These are phyloP conservation scores for Tethea ocularis DNA, from an alignment of 2,888 invertebrate species.

Conservation along the genomic window DNA sequence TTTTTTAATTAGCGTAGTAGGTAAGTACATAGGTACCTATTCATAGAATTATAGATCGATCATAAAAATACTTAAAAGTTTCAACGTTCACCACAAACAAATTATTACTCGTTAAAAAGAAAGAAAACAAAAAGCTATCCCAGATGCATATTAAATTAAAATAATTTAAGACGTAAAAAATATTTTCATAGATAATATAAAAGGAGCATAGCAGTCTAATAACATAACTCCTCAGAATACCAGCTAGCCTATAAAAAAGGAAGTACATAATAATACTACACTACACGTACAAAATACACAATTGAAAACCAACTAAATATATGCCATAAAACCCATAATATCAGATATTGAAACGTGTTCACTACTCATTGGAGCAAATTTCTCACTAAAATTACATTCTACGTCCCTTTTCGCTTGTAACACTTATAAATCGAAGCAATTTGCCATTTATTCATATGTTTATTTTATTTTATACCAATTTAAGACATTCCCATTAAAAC, in stretches of 20 bases:
- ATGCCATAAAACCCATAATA: not conserved
- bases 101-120: no score
- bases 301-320: not conserved
- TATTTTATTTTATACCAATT: slow-evolving; percentile 33
- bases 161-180: no score
- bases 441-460: slow-evolving; percentile 4
- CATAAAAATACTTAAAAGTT: no score
- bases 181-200: not conserved
- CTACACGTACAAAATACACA: not conserved
- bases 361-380: not conserved
- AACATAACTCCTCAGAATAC: not conserved
- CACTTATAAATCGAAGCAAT: slow-evolving; percentile 3
- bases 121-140: no score
- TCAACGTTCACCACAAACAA: no score
- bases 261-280: not conserved
- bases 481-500: slow-evolving; percentile 33
- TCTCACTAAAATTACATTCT: not conserved
- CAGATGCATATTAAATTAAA: no score
- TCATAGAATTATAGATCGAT: no score
- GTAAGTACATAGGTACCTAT: no score
- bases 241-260: not conserved
- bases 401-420: not conserved
- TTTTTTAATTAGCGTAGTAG: no score
- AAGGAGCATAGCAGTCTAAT: not conserved
- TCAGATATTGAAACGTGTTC: not conserved